Base-by-base conservation (phyloP, 2,888 invertebrate genomes). In the Macropis europaea region DNA sequence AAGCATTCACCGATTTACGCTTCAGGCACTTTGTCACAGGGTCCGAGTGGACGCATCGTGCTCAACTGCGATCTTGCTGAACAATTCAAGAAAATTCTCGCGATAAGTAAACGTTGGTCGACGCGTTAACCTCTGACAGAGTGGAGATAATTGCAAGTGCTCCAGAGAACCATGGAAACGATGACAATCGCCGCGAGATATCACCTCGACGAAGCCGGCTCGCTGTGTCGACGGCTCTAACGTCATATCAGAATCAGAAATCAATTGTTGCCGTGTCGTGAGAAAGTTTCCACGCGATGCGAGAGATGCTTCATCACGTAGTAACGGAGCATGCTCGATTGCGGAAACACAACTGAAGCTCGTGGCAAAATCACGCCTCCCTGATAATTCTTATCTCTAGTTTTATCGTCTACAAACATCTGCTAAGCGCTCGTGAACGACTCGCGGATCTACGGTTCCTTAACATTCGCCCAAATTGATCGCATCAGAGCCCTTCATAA, bases 321-420 rank as follows among this genome's bases (percentile, higher is more conserved):
- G 15, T 32, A 15, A 3, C 13, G 36, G 13, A 38, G 36, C 22
- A 24, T 11, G 42, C 7, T 7, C 26, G 15, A 45, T 17, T 43
- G 38, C 3, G 50, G 38, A 50, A n/a, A 6, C 52, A 45, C 32
- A 19, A 57, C 17, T 15, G 32, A 13, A 45, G 57, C 42, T 45
- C 57, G 43, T 50, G 67, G 42, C 43, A 26, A 45, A 47, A 43
- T 64, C 19, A 72, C 57, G 72, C 54, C 42, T 59, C 54, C 30
- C 1, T 3, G 50, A 48, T 72, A 67, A 47, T 34, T 1, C 13
- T 70, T 70, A 70, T 70, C 70, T 5, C 3, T 4, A 3, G 17
- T 2, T 45, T 69, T 69, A 69, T 69, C 69, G 34, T 17, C 19
- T 2, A 7, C 17, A 17, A 19, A 3, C 26, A 22, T 40, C 30